These are phyloP conservation scores for Adrianichthys oophorus DNA, from an alignment of 2,797 vertebrate species.

Conservation along the genomic window DNA sequence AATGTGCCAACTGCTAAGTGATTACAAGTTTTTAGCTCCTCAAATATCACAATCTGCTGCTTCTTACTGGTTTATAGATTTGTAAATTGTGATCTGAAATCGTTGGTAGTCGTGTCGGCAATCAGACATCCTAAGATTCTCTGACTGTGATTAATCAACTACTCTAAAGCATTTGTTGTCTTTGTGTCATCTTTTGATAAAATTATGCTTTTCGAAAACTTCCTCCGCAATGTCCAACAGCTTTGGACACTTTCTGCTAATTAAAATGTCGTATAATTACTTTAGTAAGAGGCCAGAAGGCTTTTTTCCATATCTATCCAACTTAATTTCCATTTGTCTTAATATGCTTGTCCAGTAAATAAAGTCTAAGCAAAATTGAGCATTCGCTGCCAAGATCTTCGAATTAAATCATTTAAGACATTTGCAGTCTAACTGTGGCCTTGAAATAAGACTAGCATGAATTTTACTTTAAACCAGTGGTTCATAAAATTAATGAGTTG, in stretches of 20 bases:
- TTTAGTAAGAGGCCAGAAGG: constrained; percentile 8
- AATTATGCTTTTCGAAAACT: background rate
- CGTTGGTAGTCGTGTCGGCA: constrained; percentile 4
- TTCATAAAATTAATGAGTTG: too few relatives aligned
- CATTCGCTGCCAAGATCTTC: constrained; percentile 40
- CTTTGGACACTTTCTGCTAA: constrained; percentile 12
- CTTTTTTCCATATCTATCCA: constrained; percentile 7
- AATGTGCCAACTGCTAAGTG: constrained; percentile 10
- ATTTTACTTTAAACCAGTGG: constrained; percentile 59
- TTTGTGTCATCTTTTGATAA: background rate
- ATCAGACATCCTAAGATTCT: constrained; percentile 2
- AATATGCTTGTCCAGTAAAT: constrained; percentile 30
- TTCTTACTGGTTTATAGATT: constrained; percentile 4
- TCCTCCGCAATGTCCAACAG: constrained; percentile 1
- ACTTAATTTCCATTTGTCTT: constrained; percentile 29
- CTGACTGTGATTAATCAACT: constrained; percentile 6
- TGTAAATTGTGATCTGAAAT: constrained; percentile 18
- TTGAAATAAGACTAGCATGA: constrained; percentile 66
- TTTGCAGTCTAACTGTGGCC: constrained; percentile 35
- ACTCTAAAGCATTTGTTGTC: background rate
- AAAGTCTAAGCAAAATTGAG: constrained; percentile 34
- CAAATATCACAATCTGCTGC: background rate
- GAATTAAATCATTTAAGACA: constrained; percentile 54
- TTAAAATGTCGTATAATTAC: constrained; percentile 23
- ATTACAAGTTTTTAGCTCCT: constrained; percentile 5